Base-by-base conservation (phyloP, 2,888 invertebrate species). In the Agrotis exclamationis region DNA sequence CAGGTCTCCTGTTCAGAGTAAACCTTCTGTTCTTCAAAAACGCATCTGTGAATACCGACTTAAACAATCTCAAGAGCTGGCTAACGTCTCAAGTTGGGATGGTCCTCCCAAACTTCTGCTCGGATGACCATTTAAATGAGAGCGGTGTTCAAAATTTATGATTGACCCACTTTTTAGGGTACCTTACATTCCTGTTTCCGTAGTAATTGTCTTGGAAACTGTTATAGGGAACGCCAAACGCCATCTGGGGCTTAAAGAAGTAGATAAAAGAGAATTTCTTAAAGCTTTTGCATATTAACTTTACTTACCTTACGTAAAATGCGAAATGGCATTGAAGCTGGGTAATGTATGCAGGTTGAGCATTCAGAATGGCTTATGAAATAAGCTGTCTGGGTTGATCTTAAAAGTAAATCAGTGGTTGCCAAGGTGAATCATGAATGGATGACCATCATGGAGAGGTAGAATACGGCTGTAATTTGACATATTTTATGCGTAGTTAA, bases 71-170 rank as follows among this genome's bases (percentile, higher is more conserved):
- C 51, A 60, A 70, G 65, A 70, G 56, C 60, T 58, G 11, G 53
- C 68, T 33, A 77, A 72, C 74, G 72, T 71, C 62, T 80, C 78
- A 80, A 77, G 69, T 80, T 80, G 51, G 44, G 57, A 62, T 70
- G 81, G 84, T 54, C 18, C 48, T 59, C 62, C 33, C 7, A 57
- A 83, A 80, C 47, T 82, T 82, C 28, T 39, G 48, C 47, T 45
- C 44, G 58, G 16, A 67, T 70, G 74, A 72, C 82, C 77, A 74
- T 77, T 65, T 68, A 56, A 74, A 77, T 68, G 33, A 67, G 84
- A 72, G 57, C 77, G 50, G 47, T 45, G 59, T 82, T 64, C 59
- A 69, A 72, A 76, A 74, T 76, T 66, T 82, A 77, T 65, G 60
- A 66, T 70, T 80, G 71, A 70, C 77, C 74, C 51, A 74, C 58